A percentile compares a stretch with the other conserved stretches of the same genome.
Conservation (phyloP, 2,113 vertebrate genomes). For the Nothoprocta pentlandii region DNA sequence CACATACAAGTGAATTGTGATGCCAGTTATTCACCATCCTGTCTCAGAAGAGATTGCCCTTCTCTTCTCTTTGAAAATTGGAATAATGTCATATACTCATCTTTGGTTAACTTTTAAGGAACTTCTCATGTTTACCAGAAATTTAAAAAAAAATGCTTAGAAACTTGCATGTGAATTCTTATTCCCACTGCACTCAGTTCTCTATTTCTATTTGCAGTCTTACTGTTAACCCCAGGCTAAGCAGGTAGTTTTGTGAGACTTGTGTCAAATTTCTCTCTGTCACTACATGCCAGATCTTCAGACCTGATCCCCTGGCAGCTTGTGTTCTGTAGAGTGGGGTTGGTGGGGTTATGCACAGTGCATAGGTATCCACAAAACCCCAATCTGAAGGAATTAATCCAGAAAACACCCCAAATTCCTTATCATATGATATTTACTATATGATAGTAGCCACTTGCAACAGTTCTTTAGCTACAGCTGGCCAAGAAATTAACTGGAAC, state of each 20-base stretch:
- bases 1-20: background rate
- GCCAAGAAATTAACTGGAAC: accelerated
- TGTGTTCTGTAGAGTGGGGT: background rate
- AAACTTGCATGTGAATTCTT: background rate
- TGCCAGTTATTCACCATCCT: background rate
- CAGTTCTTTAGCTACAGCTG: background rate
- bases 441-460: background rate
- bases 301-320: background rate
- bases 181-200: background rate
- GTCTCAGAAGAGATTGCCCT: background rate
- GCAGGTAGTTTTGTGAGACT: background rate
- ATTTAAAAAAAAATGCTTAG: background rate
- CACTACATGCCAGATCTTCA: background rate
- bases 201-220: background rate
- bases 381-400: background rate
- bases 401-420: background rate
- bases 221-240: background rate
- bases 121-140: background rate
- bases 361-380: accelerated
- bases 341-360: background rate
- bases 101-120: background rate
- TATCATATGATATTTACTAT: background rate
- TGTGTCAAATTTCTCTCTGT: background rate
- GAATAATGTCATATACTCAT: background rate
- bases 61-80: background rate